Percentiles rank a stretch among this genome's conserved stretches.
These are phyloP conservation scores for Schizaphis graminum DNA, from an alignment of 2,888 invertebrate species.

Conservation along the genomic window DNA sequence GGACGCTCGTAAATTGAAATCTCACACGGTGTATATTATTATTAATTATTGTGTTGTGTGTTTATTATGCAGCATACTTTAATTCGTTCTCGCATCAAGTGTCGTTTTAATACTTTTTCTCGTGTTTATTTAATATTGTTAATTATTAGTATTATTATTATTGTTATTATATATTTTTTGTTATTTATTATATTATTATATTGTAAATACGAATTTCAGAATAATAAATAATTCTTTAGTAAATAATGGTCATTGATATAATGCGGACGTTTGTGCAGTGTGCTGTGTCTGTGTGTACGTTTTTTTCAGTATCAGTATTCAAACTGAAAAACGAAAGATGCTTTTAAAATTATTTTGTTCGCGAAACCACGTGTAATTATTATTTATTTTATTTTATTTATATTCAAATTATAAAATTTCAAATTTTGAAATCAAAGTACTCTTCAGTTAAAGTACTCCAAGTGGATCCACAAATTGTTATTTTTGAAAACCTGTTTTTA, in stretches of 20 bases:
- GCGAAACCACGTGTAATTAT: background rate
- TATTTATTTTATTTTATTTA: no score
- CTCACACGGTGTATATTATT: background rate
- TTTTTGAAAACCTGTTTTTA: slow-evolving; percentile 51
- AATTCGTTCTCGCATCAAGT: background rate
- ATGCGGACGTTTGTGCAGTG: background rate
- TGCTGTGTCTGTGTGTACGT: background rate
- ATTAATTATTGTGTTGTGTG: background rate
- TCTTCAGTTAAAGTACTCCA: background rate
- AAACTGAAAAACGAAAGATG: background rate
- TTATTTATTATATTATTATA: background rate
- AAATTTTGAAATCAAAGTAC: background rate
- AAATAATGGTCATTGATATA: background rate
- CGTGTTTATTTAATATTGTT: background rate
- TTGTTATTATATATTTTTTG: no score
- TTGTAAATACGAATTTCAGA: background rate
- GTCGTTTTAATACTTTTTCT: background rate
- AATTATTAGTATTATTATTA: no score
- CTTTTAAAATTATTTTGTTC: background rate
- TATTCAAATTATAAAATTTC: background rate
- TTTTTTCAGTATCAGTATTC: background rate
- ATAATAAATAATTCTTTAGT: background rate
- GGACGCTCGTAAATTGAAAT: slow-evolving; percentile 29
- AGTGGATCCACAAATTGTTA: slow-evolving; percentile 7
- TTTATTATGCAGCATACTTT: background rate